Percentiles rank a stretch among this genome's conserved stretches.
Conservation (phyloP, 2,888 invertebrate genomes). For the Nephrotoma flavescens region DNA sequence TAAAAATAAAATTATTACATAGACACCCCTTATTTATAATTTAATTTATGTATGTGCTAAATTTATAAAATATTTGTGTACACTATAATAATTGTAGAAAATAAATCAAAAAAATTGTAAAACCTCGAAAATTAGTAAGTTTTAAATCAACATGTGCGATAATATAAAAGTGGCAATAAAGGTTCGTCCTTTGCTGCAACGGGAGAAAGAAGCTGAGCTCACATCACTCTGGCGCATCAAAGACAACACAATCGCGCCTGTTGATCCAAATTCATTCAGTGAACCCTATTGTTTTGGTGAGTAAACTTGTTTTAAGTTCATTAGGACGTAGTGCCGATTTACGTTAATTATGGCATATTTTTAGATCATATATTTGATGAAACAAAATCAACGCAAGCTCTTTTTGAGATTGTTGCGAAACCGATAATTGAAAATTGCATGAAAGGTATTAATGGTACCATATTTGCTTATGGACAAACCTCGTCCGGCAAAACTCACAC, state of each 20-base stretch:
- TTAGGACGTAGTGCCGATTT: neutral
- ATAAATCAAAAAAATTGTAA: neutral
- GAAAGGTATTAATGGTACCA: slow-evolving; percentile 69
- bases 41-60: neutral
- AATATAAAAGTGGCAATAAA: slow-evolving; percentile 64
- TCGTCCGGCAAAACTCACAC: slow-evolving; percentile 80
- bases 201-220: slow-evolving; percentile 44
- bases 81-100: neutral
- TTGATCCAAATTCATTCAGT: slow-evolving; percentile 35
- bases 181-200: slow-evolving; percentile 49
- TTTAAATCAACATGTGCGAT: slow-evolving; percentile 25
- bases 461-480: slow-evolving; percentile 86
- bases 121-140: neutral
- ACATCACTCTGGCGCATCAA: slow-evolving; percentile 44
- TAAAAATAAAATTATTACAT: neutral
- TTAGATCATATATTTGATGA: slow-evolving; percentile 59
- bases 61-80: neutral
- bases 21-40: neutral
- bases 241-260: slow-evolving; percentile 41
- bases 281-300: slow-evolving; percentile 34
- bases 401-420: slow-evolving; percentile 52
- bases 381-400: slow-evolving; percentile 39
- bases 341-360: slow-evolving; percentile 13
- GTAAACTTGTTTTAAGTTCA: slow-evolving; percentile 8
- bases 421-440: slow-evolving; percentile 57